Evolutionary conservation across 2,113 vertebrate genomes (phyloP), one percentile per base, ranked within the genome.

Genomic region (Thunnus maccoyii): DNA sequence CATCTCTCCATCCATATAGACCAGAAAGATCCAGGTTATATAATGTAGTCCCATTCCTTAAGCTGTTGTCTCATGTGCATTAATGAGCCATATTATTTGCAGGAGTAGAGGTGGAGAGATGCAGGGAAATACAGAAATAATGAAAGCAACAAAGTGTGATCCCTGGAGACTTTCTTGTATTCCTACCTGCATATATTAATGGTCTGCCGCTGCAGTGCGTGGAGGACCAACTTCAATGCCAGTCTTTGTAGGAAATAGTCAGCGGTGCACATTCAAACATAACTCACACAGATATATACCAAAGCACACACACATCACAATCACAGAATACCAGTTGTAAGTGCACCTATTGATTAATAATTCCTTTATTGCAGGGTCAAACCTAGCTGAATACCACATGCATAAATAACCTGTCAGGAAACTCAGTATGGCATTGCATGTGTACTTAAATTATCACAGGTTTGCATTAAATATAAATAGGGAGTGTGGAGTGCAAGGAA

Each of bases 81-180:
- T 81, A 83, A 90, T 90, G 83, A 92, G 60, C 54, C 63, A n/a
- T 8, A 73, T 63, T 78, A 72, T 78, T 76, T 77, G 65, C 72
- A 68, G 61, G 64, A 54, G 47, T 14, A 55, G 15, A 82, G 67
- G 55, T 27, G 25, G 60, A n/a, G 25, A 61, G 52, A 68, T 76
- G 54, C 25, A 27, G 48, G 16, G 61, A 74, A 76, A 62, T 3
- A 66, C 0, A 5, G 46, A 55, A 84, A 78, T 60, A 76, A 76
- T 77, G 62, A 61, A 82, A 82, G 70, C 22, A 62, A 48, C 55
- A 68, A 50, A n/a, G 52, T 72, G 55, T 57, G 55, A 72, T 84
- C 85, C 54, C 47, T 2, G 0, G 56, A 61, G 77, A 78, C 50
- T 25, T 12, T 62, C 41, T 62, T 13, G 1, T 25, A 25, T 32